These are phyloP conservation scores for Penaeus japonicus DNA, from an alignment of 1,140 invertebrate species.

Conservation along the genomic window DNA sequence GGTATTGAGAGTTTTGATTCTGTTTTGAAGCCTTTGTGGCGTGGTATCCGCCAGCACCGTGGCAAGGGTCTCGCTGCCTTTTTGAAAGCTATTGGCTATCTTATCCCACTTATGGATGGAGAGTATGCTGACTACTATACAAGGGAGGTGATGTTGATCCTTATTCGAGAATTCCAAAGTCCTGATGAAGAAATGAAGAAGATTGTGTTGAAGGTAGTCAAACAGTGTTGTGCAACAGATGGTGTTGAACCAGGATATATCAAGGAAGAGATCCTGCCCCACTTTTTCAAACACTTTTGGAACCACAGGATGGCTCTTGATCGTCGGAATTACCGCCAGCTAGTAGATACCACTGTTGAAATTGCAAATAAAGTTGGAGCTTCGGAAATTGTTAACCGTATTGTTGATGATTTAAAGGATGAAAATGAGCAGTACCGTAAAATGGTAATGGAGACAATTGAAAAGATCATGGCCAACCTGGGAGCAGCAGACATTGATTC, in stretches of 20 bases:
- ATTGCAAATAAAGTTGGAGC: conserved; percentile 99
- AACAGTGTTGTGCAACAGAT: conserved; percentile 99
- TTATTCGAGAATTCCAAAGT: conserved; percentile 99
- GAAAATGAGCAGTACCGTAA: conserved; percentile 99
- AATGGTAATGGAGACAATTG: conserved; percentile 99
- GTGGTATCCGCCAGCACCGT: conserved; percentile 97
- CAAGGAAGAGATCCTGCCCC: conserved; percentile 97
- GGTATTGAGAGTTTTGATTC: conserved; percentile 99
- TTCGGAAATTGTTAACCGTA: conserved; percentile 91
- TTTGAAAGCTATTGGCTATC: conserved; percentile 98
- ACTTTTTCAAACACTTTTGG: conserved; percentile 99
- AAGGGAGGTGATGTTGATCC: conserved; percentile 98
- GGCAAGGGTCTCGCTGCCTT: conserved; percentile 99
- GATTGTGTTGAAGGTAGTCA: conserved; percentile 99
- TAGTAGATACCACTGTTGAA: conserved; percentile 99
- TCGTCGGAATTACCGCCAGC: conserved; percentile 90
- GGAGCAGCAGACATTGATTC: conserved; percentile 98
- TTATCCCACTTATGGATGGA: conserved; percentile 99
- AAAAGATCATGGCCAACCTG: conserved; percentile 97
- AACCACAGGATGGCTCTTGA: conserved; percentile 99
- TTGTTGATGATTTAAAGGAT: conserved; percentile 99
- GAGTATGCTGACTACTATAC: conserved; percentile 99
- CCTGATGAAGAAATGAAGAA: conserved; percentile 99
- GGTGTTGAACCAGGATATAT: conserved; percentile 99
- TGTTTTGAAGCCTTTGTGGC: conserved; percentile 98